Evolutionary conservation across 2,888 invertebrate species (phyloP).

Genomic region (Acronicta leporina): DNA sequence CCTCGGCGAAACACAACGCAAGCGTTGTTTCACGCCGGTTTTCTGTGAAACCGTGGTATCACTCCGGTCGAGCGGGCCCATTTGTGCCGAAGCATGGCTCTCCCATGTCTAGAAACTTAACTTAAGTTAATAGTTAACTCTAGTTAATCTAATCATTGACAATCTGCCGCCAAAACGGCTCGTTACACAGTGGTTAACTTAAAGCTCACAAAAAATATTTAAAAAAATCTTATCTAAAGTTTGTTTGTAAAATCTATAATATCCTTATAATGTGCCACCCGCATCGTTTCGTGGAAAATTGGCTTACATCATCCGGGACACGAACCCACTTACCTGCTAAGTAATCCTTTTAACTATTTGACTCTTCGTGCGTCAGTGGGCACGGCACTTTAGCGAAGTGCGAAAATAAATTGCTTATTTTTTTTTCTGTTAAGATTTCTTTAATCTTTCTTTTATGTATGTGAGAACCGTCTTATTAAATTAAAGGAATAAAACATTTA

Average conservation of each 20-base stretch:
- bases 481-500: too few relatives aligned
- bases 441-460: conserved; percentile 9
- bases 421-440: conserved; percentile 17
- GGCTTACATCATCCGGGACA: conserved; percentile 58
- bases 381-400: conserved; percentile 54
- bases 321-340: conserved; percentile 75
- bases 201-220: conserved; percentile 5
- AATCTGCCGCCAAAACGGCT: conserved; percentile 32
- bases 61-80: too few relatives aligned
- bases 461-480: too few relatives aligned
- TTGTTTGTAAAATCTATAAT: conserved; percentile 54
- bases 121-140: conserved; percentile 28
- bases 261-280: conserved; percentile 72
- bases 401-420: conserved; percentile 41
- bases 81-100: too few relatives aligned
- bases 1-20: too few relatives aligned
- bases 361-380: conserved; percentile 67
- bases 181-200: neutral
- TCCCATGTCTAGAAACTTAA: too few relatives aligned
- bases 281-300: conserved; percentile 75
- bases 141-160: conserved; percentile 25
- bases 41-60: too few relatives aligned
- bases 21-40: too few relatives aligned
- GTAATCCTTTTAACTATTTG: conserved; percentile 74
- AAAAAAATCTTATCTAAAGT: conserved; percentile 51